These are phyloP conservation scores for Drosophila austrosaltans DNA, from an alignment of 2,888 invertebrate species.

Conservation along the genomic window DNA sequence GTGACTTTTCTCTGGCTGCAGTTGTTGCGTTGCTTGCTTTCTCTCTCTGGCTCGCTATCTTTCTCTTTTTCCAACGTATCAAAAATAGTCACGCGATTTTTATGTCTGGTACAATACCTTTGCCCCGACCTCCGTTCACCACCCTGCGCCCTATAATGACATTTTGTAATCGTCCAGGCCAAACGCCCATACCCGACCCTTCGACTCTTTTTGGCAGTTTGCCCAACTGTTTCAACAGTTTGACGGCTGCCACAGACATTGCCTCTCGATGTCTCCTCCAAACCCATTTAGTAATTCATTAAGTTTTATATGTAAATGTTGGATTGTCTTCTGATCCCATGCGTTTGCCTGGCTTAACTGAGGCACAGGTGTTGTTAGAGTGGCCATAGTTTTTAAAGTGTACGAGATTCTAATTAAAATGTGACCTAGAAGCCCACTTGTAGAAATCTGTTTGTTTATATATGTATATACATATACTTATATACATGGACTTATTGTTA, in stretches of 20 bases:
- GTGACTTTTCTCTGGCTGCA: conserved; percentile 46
- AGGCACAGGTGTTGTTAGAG: conserved; percentile 1
- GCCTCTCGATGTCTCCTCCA: background rate
- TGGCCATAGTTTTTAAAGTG: background rate
- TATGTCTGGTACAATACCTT: conserved; percentile 36
- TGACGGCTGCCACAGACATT: conserved; percentile 37
- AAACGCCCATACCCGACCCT: conserved; percentile 17
- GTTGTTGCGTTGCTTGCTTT: conserved; percentile 31
- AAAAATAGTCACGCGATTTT: conserved; percentile 68
- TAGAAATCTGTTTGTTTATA: too few species aligned
- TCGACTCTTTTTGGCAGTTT: conserved; percentile 34
- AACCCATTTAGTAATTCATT: background rate
- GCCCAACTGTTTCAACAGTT: conserved; percentile 24
- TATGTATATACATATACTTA: too few species aligned
- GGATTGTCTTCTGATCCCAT: background rate
- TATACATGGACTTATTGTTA: too few species aligned
- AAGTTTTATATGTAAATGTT: background rate
- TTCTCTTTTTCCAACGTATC: conserved; percentile 35
- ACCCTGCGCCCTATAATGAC: conserved; percentile 20
- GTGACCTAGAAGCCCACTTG: too few species aligned
- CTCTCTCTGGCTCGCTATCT: conserved; percentile 18
- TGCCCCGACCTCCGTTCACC: background rate
- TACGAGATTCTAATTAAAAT: background rate
- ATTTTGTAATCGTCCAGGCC: conserved; percentile 44
- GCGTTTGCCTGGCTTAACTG: background rate